Evolutionary conservation across 2,888 invertebrate genomes (phyloP).

Genomic region (Xylophagus ater): DNA sequence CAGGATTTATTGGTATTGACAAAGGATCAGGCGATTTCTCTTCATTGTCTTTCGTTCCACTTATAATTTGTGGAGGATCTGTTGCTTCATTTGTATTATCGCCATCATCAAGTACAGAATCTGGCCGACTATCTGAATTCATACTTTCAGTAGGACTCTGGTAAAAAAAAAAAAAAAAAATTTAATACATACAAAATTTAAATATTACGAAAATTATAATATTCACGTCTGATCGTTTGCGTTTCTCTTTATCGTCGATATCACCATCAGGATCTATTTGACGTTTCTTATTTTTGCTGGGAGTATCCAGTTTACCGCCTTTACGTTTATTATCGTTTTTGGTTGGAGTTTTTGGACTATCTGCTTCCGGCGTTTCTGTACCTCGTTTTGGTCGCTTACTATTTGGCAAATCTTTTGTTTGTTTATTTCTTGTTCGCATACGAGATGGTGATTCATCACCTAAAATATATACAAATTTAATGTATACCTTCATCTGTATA

Average conservation of each 20-base stretch:
- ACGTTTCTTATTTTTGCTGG: conserved; percentile 45
- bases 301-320: conserved; percentile 43
- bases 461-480: conserved; percentile 1
- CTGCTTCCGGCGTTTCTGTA: conserved; percentile 46
- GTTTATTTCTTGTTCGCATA: conserved; percentile 78
- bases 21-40: conserved; percentile 26
- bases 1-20: not conserved
- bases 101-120: conserved; percentile 61
- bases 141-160: conserved; percentile 76
- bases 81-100: conserved; percentile 40
- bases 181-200: not conserved
- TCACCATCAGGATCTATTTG: conserved; percentile 39
- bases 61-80: conserved; percentile 36
- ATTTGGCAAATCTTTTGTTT: conserved; percentile 53
- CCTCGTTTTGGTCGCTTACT: conserved; percentile 49
- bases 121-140: conserved; percentile 64
- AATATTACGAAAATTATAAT: not conserved
- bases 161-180: conserved; percentile 10
- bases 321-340: conserved; percentile 39
- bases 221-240: conserved; percentile 39
- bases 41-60: conserved; percentile 37
- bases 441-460: conserved; percentile 72
- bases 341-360: conserved; percentile 41
- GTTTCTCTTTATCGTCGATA: conserved; percentile 44
- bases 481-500: not conserved